These are phyloP conservation scores for Lerema accius DNA, from an alignment of 1,140 invertebrate species.

Conservation along the genomic window DNA sequence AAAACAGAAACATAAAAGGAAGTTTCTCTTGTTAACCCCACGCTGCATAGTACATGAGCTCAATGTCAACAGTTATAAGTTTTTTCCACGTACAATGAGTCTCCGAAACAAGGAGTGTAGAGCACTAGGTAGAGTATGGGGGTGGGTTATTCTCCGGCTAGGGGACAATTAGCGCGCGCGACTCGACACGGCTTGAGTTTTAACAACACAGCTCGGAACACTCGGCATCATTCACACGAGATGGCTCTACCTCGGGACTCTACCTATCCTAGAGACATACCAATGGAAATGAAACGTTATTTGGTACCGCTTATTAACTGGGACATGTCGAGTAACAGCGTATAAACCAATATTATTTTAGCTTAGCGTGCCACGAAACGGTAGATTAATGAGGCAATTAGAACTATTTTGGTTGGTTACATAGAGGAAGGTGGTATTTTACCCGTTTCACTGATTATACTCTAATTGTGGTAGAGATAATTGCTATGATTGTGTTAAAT, in stretches of 20 bases:
- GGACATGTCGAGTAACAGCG: neutral
- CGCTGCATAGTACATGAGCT: constrained; percentile 50
- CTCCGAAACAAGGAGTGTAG: constrained; percentile 69
- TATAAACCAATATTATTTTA: constrained; percentile 12
- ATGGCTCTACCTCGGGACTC: constrained; percentile 51
- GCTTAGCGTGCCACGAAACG: constrained; percentile 8
- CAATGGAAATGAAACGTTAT: constrained; percentile 41
- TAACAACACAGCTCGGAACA: constrained; percentile 71
- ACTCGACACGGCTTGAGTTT: constrained; percentile 78
- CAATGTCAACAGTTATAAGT: constrained; percentile 76
- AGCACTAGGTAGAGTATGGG: constrained; percentile 59
- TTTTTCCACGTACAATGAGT: constrained; percentile 64
- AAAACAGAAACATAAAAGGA: constrained; percentile 52
- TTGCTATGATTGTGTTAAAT: neutral
- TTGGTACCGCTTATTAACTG: constrained; percentile 11
- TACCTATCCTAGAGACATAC: constrained; percentile 42
- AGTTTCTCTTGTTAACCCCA: constrained; percentile 42
- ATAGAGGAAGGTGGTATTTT: constrained; percentile 14
- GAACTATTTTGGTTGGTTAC: constrained; percentile 32
- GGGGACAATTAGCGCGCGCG: constrained; percentile 79
- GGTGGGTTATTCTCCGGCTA: constrained; percentile 50
- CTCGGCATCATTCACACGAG: constrained; percentile 74
- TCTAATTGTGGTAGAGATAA: constrained; percentile 13
- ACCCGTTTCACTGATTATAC: neutral
- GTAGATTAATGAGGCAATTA: constrained; percentile 30